Evolutionary conservation across 2,113 vertebrate species (phyloP).

Genomic region (Balaenoptera acutorostrata): DNA sequence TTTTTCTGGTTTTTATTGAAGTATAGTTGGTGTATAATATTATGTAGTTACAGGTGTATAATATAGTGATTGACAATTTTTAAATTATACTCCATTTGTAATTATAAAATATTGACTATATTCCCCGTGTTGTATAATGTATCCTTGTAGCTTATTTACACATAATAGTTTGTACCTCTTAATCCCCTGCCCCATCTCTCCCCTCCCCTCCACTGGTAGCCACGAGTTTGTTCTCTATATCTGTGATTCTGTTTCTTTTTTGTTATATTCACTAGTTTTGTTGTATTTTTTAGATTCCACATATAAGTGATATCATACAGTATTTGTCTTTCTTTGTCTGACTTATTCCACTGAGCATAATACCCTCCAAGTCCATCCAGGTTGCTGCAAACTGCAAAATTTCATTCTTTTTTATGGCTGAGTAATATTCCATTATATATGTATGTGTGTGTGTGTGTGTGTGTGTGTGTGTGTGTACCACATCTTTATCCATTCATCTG

Average conservation of each 20-base stretch:
- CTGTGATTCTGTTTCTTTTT: background rate
- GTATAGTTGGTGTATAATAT: background rate
- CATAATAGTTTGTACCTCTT: background rate
- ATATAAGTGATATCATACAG: background rate
- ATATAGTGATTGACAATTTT: background rate
- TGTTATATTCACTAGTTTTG: background rate
- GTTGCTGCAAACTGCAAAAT: background rate
- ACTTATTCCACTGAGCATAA: background rate
- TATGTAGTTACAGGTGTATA: background rate
- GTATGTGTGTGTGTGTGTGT: background rate
- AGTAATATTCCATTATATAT: background rate
- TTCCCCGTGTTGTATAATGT: background rate
- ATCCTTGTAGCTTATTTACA: background rate
- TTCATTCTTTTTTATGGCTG: background rate
- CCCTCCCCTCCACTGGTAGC: background rate
- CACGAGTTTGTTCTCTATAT: background rate
- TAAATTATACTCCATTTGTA: background rate
- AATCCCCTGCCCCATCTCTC: background rate
- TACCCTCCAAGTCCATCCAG: background rate
- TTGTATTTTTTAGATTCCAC: background rate
- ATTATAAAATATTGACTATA: background rate
- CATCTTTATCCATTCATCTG: background rate
- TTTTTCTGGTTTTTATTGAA: background rate
- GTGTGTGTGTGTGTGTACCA: background rate
- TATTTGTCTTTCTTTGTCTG: background rate